These are phyloP conservation scores for Amblyopsis hoosieri DNA, from an alignment of 2,797 vertebrate genomes.

Conservation along the genomic window DNA sequence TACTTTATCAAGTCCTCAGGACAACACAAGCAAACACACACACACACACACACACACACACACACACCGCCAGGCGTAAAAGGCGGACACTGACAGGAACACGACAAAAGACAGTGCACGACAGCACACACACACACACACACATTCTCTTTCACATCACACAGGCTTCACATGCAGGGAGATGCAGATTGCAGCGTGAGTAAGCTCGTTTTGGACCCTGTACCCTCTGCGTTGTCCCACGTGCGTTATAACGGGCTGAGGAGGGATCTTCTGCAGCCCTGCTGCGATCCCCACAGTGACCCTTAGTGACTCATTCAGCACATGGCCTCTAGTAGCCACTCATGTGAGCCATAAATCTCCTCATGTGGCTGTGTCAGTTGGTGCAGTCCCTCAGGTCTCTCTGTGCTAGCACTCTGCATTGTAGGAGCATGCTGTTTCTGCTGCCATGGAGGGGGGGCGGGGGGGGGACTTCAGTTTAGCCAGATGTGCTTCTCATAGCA, in stretches of 20 bases:
- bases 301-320: constrained; percentile 65
- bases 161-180: constrained; percentile 10
- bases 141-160: neutral
- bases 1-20: constrained; percentile 38
- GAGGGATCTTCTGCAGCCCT: constrained; percentile 37
- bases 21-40: constrained; percentile 24
- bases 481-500: constrained; percentile 30
- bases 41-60: constrained; percentile 3
- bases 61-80: neutral
- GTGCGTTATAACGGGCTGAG: constrained; percentile 47
- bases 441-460: neutral
- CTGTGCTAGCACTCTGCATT: constrained; percentile 15
- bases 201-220: constrained; percentile 56
- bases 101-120: too few species aligned
- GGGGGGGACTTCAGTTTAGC: constrained; percentile 42
- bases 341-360: constrained; percentile 57
- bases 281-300: constrained; percentile 56
- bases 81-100: too few species aligned
- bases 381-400: constrained; percentile 54
- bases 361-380: constrained; percentile 38
- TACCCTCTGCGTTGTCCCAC: constrained; percentile 46
- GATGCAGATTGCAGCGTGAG: constrained; percentile 46
- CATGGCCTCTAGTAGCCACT: constrained; percentile 56
- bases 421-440: constrained; percentile 28
- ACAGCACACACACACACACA: constrained; percentile 11